phyloP scores from a whole-genome alignment of 1,140 invertebrate species.

The Chionoecetes opilio region DNA sequence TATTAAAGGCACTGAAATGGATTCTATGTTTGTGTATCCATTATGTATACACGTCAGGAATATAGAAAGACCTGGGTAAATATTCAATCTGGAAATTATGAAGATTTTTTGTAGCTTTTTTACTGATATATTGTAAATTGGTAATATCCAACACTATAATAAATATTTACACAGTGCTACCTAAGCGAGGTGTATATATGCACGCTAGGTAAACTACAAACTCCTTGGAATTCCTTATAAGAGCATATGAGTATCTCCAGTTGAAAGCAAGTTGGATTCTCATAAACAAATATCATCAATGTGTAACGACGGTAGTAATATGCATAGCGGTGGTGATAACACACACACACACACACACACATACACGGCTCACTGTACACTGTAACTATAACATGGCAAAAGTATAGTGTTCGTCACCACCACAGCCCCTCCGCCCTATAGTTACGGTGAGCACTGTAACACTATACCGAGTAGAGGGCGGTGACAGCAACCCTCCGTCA shows the following conservation, averaged over 20 bases:
- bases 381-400: background rate
- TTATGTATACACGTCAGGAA: background rate
- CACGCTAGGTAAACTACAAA: no score
- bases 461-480: background rate
- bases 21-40: background rate
- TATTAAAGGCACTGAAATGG: background rate
- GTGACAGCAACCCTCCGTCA: background rate
- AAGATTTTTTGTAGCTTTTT: background rate
- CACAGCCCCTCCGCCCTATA: background rate
- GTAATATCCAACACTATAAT: background rate
- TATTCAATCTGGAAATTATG: background rate
- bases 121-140: background rate
- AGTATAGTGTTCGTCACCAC: background rate
- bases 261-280: background rate
- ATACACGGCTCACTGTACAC: background rate
- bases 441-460: background rate
- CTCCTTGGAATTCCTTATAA: background rate
- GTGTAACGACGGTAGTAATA: background rate
- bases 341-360: constrained; percentile 27
- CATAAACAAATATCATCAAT: background rate
- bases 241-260: background rate
- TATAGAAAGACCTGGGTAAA: background rate
- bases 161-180: background rate
- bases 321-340: background rate
- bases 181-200: background rate